Evolutionary conservation across 1,140 invertebrate genomes (phyloP), one percentile per base, ranked within the genome.

Genomic region (Rhopalosiphum maidis): DNA sequence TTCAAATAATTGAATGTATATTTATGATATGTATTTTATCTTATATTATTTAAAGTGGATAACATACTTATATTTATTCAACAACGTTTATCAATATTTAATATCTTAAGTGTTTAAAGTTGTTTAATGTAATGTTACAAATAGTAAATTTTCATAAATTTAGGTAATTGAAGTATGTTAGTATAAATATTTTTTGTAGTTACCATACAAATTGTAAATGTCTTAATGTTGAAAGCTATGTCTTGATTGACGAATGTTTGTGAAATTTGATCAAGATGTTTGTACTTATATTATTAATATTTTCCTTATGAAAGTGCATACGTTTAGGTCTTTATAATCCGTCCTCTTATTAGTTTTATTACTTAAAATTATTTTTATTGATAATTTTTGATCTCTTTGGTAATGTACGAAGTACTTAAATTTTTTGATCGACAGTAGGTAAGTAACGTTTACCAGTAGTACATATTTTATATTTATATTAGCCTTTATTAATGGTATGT

Each of bases 321-420:
- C n/a, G 48, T 87, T n/a, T 87, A 87, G 43, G 11, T 88, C 18
- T 88, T 88, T 30, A n/a, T 35, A 43, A 88, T 88, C 86, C 86
- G 43, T 88, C 86, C 86, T 43, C 8, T 83, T 37, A 83, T 23
- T 83, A 83, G n/a, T 83, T 37, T 83, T 37, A 37, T 37, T 83
- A 9, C 30, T 22, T 82, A 85, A 85, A 46, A 46, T 87, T 87
- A 46, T 48, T 46, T n/a, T 48, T 48, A 35, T 48, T 88, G 30
- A 48, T 88, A 48, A n/a, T 48, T 88, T 88, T 88, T 88, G 86
- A 88, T 88, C 86, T 88, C 86, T 88, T 43, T 85, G 83, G 22
- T 88, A 48, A 48, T 88, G 86, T 88, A 51, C 23, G 43, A 87
- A 88, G 86, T 88, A 88, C 86, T 88, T 88, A 88, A 88, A 51